Conservation (phyloP, 2,888 invertebrate species). For the Penaeus monodon region DNA sequence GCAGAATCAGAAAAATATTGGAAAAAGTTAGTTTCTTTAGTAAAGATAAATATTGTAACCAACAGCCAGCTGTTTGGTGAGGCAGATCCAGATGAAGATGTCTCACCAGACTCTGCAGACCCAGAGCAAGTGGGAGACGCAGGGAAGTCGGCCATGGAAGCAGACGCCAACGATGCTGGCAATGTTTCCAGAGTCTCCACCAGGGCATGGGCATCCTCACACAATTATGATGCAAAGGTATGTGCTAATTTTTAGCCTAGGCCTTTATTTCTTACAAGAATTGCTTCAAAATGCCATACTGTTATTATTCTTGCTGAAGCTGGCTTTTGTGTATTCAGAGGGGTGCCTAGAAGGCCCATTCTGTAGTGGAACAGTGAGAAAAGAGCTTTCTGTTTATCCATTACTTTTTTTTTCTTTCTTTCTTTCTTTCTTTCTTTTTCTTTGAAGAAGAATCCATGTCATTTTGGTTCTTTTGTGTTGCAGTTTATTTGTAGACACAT, state of each 20-base stretch:
- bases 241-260: neutral
- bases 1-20: too few species aligned
- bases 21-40: neutral
- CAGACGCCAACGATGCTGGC: conserved; percentile 72
- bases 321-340: too few species aligned
- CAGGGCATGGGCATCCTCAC: conserved; percentile 87
- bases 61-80: conserved; percentile 95
- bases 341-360: too few species aligned
- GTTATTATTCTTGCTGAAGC: neutral
- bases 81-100: conserved; percentile 95
- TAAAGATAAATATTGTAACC: neutral
- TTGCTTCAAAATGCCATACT: neutral
- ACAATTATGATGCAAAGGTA: conserved; percentile 78
- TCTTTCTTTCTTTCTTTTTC: conserved; percentile 2
- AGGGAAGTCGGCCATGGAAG: conserved; percentile 67
- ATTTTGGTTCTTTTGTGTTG: too few species aligned
- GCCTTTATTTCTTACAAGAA: neutral
- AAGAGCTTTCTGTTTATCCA: neutral
- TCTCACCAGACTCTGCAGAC: conserved; percentile 96
- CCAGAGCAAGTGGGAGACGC: conserved; percentile 79
- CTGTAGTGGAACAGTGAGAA: too few species aligned
- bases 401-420: neutral
- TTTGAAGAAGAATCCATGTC: neutral
- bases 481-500: neutral
- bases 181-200: conserved; percentile 80